Evolutionary conservation across 2,888 invertebrate genomes (phyloP).

Genomic region (Cyaniris semiargus): DNA sequence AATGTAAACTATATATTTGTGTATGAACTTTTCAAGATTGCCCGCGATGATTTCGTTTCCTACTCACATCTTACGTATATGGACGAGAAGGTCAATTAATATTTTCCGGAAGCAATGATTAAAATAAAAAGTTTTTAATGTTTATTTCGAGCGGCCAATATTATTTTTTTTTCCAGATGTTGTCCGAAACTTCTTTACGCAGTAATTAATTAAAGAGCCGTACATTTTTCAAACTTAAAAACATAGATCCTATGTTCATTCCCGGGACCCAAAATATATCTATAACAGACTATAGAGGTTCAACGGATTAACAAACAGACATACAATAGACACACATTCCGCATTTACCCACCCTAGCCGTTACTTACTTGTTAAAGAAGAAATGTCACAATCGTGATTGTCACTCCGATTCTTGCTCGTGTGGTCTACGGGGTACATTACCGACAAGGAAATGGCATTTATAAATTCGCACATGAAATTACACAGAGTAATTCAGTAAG

Average conservation of each 20-base stretch:
- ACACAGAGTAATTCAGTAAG: neutral
- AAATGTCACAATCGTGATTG: neutral
- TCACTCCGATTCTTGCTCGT: neutral
- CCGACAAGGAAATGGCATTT: slow-evolving; percentile 31
- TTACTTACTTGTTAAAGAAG: neutral
- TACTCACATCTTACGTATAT: neutral
- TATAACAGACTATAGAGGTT: too few relatives aligned
- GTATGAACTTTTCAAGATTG: slow-evolving; percentile 11
- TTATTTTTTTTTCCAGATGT: neutral
- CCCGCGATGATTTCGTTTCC: slow-evolving; percentile 8
- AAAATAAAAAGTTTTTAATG: neutral
- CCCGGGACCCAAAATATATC: too few relatives aligned
- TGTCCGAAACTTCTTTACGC: neutral
- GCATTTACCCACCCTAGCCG: too few relatives aligned
- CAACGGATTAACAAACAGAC: too few relatives aligned
- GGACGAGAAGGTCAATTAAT: neutral
- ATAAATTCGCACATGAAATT: neutral
- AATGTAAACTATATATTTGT: neutral
- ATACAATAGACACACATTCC: too few relatives aligned
- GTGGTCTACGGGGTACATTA: neutral
- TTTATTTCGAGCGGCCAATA: neutral
- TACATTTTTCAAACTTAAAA: too few relatives aligned
- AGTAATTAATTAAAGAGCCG: too few relatives aligned
- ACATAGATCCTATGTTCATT: too few relatives aligned
- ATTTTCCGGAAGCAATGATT: neutral